A percentile compares a stretch with the other conserved stretches of the same genome.
Evolutionary conservation across 2,797 vertebrate genomes (phyloP).

Genomic region (Cercopithecus neglectus): DNA sequence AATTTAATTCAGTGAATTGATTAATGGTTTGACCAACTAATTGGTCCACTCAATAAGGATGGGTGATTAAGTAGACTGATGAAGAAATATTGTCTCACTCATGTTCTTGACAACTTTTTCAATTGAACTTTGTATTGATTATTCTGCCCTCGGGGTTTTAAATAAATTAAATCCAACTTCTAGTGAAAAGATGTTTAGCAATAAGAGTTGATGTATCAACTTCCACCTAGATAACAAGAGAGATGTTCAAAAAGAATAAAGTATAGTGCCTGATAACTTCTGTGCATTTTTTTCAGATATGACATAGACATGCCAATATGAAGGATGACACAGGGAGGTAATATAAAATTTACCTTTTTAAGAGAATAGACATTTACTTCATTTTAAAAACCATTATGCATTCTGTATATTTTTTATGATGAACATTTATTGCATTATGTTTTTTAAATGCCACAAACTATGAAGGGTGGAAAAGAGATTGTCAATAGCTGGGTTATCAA

Average conservation of each 20-base stretch:
- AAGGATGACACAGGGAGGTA: neutral
- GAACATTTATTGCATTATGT: neutral
- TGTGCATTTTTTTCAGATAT: neutral
- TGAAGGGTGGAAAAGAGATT: neutral
- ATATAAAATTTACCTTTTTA: neutral
- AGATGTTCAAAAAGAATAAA: neutral
- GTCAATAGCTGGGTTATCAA: neutral
- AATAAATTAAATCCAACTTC: constrained; percentile 46
- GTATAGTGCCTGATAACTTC: neutral
- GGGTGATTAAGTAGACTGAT: constrained; percentile 30
- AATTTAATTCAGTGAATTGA: constrained; percentile 45
- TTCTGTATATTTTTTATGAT: neutral
- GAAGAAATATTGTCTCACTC: constrained; percentile 47
- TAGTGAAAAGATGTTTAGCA: neutral
- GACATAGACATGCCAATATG: neutral
- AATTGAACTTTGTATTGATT: constrained; percentile 37
- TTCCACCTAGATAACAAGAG: neutral
- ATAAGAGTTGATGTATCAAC: constrained; percentile 12
- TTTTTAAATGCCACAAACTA: neutral
- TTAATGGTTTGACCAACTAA: constrained; percentile 44
- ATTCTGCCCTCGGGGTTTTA: constrained; percentile 31
- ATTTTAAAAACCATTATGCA: neutral
- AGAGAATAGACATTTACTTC: neutral
- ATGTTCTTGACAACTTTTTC: constrained; percentile 24
- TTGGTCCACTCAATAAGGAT: neutral